A percentile compares a stretch with the other conserved stretches of the same genome.
Conservation (phyloP, 2,888 invertebrate species). For the Orthonychiurus folsomi region DNA sequence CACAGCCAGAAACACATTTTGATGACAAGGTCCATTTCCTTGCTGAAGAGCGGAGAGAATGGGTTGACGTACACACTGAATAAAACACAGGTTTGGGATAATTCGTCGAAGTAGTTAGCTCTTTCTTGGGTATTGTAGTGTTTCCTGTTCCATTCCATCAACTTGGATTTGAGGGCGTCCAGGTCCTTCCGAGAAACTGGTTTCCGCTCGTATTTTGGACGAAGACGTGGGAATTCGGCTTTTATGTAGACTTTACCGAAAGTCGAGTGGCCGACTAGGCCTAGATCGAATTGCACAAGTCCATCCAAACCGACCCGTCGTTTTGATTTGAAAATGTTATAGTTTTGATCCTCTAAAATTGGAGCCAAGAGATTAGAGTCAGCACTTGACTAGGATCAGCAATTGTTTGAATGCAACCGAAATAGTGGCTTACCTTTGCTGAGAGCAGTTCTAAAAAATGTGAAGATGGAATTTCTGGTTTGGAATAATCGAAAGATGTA, state of each 20-base stretch:
- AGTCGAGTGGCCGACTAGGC: not conserved
- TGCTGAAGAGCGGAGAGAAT: not conserved
- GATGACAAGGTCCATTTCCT: constrained; percentile 10
- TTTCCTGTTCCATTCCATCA: not conserved
- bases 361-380: no score
- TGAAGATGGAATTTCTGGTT: no score
- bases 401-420: no score
- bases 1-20: constrained; percentile 14
- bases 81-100: constrained; percentile 3
- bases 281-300: constrained; percentile 6
- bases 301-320: not conserved
- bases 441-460: no score
- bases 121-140: not conserved
- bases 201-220: not conserved
- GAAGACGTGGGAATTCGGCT: not conserved
- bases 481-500: no score
- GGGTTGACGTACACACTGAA: constrained; percentile 11
- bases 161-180: not conserved
- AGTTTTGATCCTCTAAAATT: no score
- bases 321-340: not conserved
- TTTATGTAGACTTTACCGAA: not conserved
- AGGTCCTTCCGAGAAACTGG: not conserved
- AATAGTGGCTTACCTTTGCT: no score
- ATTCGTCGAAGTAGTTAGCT: constrained; percentile 1
- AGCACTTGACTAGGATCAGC: no score